These are phyloP conservation scores for Orthonevra nobilis DNA, from an alignment of 2,888 invertebrate genomes.

Conservation along the genomic window DNA sequence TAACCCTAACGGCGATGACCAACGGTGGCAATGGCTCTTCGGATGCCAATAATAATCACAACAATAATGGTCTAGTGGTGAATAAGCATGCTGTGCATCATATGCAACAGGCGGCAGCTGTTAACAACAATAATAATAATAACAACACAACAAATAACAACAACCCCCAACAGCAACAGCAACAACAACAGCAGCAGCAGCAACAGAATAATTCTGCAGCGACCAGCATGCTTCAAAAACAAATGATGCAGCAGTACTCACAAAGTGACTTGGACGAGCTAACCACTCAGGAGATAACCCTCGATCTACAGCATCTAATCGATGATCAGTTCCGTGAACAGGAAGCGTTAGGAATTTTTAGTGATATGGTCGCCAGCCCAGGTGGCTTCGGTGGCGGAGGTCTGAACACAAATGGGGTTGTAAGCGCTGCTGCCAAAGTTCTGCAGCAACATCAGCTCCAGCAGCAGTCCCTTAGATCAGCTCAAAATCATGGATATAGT, in stretches of 20 bases:
- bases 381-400: conserved; percentile 78
- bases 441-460: conserved; percentile 77
- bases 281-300: conserved; percentile 94
- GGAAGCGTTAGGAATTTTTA: conserved; percentile 87
- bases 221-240: conserved; percentile 82
- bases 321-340: conserved; percentile 95
- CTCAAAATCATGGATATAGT: conserved; percentile 81
- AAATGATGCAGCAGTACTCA: conserved; percentile 86
- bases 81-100: conserved; percentile 80
- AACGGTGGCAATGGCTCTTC: conserved; percentile 72
- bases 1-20: conserved; percentile 78
- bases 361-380: conserved; percentile 87
- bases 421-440: conserved; percentile 79
- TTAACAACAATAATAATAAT: conserved; percentile 75
- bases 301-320: conserved; percentile 95
- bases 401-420: conserved; percentile 78
- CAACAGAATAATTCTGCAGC: conserved; percentile 72
- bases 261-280: conserved; percentile 93
- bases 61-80: conserved; percentile 77
- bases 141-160: conserved; percentile 70
- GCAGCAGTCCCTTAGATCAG: conserved; percentile 78
- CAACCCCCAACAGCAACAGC: conserved; percentile 70
- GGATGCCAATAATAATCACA: conserved; percentile 73
- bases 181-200: conserved; percentile 71
- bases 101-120: conserved; percentile 78